Conservation (phyloP, 2,113 vertebrate species). For the Mormyrus iriodes region DNA sequence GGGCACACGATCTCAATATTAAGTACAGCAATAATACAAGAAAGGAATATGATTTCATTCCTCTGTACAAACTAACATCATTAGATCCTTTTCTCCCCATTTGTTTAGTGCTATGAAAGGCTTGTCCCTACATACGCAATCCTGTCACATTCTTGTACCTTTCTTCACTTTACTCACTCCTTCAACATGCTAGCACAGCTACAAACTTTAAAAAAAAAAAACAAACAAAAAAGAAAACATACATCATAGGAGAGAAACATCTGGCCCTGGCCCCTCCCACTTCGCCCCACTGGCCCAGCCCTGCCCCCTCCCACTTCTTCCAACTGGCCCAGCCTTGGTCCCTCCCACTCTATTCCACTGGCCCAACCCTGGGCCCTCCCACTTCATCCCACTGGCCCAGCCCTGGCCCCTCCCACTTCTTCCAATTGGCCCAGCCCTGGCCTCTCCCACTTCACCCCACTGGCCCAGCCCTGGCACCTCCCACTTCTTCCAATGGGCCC, state of each 20-base stretch:
- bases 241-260: background rate
- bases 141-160: constrained; percentile 70
- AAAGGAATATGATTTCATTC: constrained; percentile 71
- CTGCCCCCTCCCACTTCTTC: constrained; percentile 25
- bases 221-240: constrained; percentile 69
- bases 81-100: constrained; percentile 76
- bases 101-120: constrained; percentile 62
- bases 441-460: constrained; percentile 27
- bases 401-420: background rate
- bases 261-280: constrained; percentile 5
- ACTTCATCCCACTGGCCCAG: constrained; percentile 24
- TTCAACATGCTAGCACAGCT: constrained; percentile 77
- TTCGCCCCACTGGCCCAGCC: constrained; percentile 22
- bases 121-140: constrained; percentile 76
- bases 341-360: constrained; percentile 23
- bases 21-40: constrained; percentile 75
- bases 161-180: constrained; percentile 77
- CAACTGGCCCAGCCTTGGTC: background rate
- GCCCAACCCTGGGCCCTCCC: background rate
- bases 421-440: background rate
- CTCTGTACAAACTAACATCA: constrained; percentile 91
- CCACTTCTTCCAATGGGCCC: constrained; percentile 24
- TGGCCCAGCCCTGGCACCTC: background rate
- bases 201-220: constrained; percentile 45
- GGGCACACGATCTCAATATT: constrained; percentile 81